phyloP scores from a whole-genome alignment of 2,888 invertebrate genomes.

The Eupeodes luniger region DNA sequence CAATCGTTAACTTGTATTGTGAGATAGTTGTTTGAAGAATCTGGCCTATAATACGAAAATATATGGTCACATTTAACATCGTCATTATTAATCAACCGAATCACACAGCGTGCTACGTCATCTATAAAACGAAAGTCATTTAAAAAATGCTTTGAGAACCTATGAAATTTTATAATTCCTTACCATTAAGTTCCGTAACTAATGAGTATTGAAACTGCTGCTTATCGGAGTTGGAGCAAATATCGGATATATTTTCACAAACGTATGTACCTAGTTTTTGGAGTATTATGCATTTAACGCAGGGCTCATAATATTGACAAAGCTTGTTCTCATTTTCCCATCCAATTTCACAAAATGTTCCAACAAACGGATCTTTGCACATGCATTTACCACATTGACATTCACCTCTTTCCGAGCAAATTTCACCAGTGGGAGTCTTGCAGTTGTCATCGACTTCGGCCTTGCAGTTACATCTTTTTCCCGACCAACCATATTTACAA shows the following conservation, averaged over 20 bases:
- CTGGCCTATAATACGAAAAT: constrained; percentile 80
- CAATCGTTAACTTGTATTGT: constrained; percentile 79
- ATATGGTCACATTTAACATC: constrained; percentile 81
- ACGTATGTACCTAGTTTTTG: constrained; percentile 77
- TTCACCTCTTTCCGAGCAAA: constrained; percentile 90
- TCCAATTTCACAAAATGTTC: constrained; percentile 82
- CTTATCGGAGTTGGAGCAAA: constrained; percentile 79
- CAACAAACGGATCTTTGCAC: constrained; percentile 80
- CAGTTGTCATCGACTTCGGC: constrained; percentile 85
- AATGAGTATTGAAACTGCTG: constrained; percentile 80
- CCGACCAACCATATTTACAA: constrained; percentile 87
- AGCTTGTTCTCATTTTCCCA: constrained; percentile 81
- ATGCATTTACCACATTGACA: constrained; percentile 89
- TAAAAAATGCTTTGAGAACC: not conserved
- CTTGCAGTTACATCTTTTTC: constrained; percentile 86
- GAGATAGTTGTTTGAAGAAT: constrained; percentile 78
- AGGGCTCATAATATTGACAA: constrained; percentile 82
- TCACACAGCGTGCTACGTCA: constrained; percentile 79
- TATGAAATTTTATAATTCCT: not conserved
- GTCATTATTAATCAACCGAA: constrained; percentile 80
- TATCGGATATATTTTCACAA: constrained; percentile 79
- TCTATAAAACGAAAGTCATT: constrained; percentile 57
- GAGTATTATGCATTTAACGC: constrained; percentile 81
- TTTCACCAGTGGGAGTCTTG: constrained; percentile 85
- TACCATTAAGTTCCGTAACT: constrained; percentile 78